Evolutionary conservation across 2,113 vertebrate genomes (phyloP).

Genomic region (Microcebus jonahi): DNA sequence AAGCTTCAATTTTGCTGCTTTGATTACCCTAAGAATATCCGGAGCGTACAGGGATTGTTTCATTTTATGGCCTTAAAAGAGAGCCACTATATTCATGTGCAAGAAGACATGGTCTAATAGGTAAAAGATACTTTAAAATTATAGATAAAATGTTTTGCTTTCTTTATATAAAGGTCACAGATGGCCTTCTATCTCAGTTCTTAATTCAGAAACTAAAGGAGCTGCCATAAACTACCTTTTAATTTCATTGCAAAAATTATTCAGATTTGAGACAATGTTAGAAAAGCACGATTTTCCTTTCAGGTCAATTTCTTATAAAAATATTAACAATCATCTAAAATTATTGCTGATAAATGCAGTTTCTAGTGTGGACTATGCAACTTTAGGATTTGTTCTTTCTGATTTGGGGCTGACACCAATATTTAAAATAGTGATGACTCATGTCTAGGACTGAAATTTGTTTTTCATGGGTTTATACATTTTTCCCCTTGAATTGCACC

Average conservation of each 20-base stretch:
- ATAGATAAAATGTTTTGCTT: slow-evolving; percentile 51
- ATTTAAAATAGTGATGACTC: slow-evolving; percentile 78
- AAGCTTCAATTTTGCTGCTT: slow-evolving; percentile 67
- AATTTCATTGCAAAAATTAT: slow-evolving; percentile 55
- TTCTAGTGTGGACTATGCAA: slow-evolving; percentile 1
- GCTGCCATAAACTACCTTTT: slow-evolving; percentile 15
- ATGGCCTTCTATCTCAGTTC: slow-evolving; percentile 38
- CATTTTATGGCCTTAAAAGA: slow-evolving; percentile 68
- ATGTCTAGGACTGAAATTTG: slow-evolving; percentile 71
- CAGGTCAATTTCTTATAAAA: slow-evolving; percentile 52
- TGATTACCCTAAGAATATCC: slow-evolving; percentile 60
- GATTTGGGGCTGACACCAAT: slow-evolving; percentile 67
- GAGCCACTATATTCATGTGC: slow-evolving; percentile 15
- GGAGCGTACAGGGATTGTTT: slow-evolving; percentile 31
- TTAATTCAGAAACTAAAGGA: slow-evolving; percentile 63
- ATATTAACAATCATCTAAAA: slow-evolving; percentile 45
- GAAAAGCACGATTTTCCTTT: slow-evolving; percentile 21
- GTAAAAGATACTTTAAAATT: slow-evolving; percentile 61
- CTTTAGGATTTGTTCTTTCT: slow-evolving; percentile 61
- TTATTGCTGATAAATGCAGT: slow-evolving; percentile 35
- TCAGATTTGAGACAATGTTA: neutral
- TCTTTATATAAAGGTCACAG: slow-evolving; percentile 61
- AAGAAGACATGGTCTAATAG: slow-evolving; percentile 44
- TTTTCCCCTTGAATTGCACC: slow-evolving; percentile 79
- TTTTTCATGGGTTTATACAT: slow-evolving; percentile 78